phyloP scores from a whole-genome alignment of 2,113 vertebrate genomes.

The Hipposideros armiger region DNA sequence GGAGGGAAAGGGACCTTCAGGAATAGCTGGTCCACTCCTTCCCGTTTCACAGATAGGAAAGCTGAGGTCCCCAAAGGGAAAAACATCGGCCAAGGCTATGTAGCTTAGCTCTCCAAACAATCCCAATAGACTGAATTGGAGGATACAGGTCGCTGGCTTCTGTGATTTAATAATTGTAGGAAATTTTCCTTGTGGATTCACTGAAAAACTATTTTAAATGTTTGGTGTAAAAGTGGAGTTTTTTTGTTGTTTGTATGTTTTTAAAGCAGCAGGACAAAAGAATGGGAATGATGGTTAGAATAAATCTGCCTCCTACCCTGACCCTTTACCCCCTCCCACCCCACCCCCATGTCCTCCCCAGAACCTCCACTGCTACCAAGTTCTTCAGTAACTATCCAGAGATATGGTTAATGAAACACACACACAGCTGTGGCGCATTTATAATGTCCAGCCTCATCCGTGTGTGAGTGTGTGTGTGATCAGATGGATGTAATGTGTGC shows the following conservation, averaged over 20 bases:
- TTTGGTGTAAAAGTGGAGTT: not conserved
- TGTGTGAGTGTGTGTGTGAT: not conserved
- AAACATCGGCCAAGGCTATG: not conserved
- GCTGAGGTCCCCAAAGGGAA: not conserved
- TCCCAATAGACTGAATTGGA: not conserved
- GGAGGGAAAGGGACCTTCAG: not conserved
- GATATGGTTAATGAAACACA: too few species aligned
- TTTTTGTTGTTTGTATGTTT: not conserved
- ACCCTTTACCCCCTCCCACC: not conserved
- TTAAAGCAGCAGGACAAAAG: not conserved
- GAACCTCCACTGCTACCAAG: not conserved
- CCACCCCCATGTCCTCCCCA: too few species aligned
- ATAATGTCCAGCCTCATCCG: not conserved
- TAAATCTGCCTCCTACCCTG: not conserved
- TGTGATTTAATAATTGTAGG: constrained; percentile 8
- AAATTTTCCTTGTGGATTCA: not conserved
- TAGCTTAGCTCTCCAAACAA: not conserved
- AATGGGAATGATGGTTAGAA: not conserved
- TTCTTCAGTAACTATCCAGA: not conserved
- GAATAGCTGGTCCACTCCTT: not conserved
- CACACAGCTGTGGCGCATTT: not conserved
- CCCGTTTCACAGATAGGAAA: not conserved
- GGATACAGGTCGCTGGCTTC: not conserved
- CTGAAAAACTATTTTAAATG: not conserved
- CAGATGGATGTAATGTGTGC: not conserved